These are phyloP conservation scores for Cricetomys ansorgei DNA, from an alignment of 2,113 vertebrate species.

Conservation along the genomic window DNA sequence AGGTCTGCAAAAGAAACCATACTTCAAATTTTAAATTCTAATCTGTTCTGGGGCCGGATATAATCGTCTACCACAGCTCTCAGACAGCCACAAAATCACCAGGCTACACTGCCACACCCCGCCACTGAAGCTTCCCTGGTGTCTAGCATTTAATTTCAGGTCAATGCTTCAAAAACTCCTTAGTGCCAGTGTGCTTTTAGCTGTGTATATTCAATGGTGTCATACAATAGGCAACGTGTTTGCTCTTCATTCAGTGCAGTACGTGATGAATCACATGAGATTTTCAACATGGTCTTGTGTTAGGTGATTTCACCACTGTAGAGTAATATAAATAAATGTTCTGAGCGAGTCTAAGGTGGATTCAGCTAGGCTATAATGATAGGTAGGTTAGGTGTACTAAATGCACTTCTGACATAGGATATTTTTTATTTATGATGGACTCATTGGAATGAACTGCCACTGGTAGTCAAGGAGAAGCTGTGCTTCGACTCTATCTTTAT, in stretches of 20 bases:
- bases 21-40: not conserved
- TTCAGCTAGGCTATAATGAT: not conserved
- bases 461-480: not conserved
- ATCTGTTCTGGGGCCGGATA: not conserved
- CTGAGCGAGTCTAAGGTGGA: not conserved
- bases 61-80: not conserved
- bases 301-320: not conserved
- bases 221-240: accelerated
- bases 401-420: not conserved
- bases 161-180: not conserved
- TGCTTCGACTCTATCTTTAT: not conserved
- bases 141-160: not conserved
- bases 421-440: not conserved
- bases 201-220: not conserved
- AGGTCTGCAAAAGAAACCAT: not conserved
- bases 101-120: not conserved
- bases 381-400: not conserved
- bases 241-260: not conserved
- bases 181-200: not conserved
- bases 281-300: not conserved
- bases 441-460: not conserved
- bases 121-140: not conserved
- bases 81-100: not conserved
- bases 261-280: not conserved
- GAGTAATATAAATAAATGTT: not conserved